These are phyloP conservation scores for Alligator mississippiensis DNA, from an alignment of 2,113 vertebrate species.

Conservation along the genomic window DNA sequence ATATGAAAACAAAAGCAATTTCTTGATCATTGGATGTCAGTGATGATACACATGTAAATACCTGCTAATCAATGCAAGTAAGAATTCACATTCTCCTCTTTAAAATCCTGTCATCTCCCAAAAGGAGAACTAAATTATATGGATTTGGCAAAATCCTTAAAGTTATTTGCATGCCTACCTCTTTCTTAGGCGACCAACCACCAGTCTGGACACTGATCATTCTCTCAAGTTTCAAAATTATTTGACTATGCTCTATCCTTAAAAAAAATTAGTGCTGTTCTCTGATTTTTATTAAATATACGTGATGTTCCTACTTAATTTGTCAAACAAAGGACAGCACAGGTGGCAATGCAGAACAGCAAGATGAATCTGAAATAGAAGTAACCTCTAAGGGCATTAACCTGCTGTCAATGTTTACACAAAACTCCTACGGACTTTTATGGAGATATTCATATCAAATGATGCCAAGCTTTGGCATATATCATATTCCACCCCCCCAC, in stretches of 20 bases:
- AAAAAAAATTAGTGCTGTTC: not conserved
- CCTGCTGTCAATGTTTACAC: conserved; percentile 34
- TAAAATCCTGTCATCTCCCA: not conserved
- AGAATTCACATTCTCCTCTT: not conserved
- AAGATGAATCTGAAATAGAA: conserved; percentile 47
- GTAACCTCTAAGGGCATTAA: conserved; percentile 33
- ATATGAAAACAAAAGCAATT: too few species aligned
- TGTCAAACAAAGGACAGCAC: conserved; percentile 12
- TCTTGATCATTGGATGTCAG: too few species aligned
- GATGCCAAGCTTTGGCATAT: not conserved
- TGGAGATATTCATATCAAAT: not conserved
- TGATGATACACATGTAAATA: not conserved
- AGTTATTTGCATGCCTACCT: too few species aligned
- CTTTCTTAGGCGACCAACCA: too few species aligned
- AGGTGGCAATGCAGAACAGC: conserved; percentile 35
- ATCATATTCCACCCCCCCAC: too few species aligned
- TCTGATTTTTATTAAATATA: conserved; percentile 33
- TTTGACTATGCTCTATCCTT: not conserved
- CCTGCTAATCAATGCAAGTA: not conserved
- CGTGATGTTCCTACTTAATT: conserved; percentile 40
- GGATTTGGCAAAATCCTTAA: not conserved
- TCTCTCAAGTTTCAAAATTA: not conserved
- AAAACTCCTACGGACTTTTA: conserved; percentile 15
- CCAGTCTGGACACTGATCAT: not conserved
- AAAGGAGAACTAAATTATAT: not conserved